Evolutionary conservation across 1,140 invertebrate species (phyloP), one percentile per base, ranked within the genome.

Genomic region (Oreohelix idahoensis): DNA sequence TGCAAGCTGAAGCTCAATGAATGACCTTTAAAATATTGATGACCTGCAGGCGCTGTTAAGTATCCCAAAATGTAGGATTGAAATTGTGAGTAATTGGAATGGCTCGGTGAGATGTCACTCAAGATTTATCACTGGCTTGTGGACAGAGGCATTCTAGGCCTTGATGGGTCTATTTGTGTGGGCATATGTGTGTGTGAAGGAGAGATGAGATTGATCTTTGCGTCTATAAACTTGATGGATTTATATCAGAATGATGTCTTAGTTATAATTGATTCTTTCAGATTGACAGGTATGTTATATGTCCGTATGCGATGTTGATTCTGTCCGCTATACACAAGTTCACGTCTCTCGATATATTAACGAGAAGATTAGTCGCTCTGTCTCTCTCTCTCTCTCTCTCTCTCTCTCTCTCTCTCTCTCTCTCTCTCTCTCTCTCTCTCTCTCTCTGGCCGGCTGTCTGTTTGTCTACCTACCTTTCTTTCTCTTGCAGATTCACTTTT

Each of bases 321-420:
- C 53, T 15, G 13, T n/a, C 8, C 10, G 17, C 45, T 49, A 17
- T 49, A 17, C 10, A 11, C 45, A 49, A 49, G 45, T 49, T 11
- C 17, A 49, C 45, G 17, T 17, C 17, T 8, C 45, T 49, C 45
- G 45, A 8, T 49, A n/a, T n/a, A n/a, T n/a, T 49, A 17, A 11
- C 17, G 45, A 11, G 45, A 11, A 8, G 45, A 17, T 49, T 49
- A 38, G 13, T 76, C 45, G 1, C 5, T 58, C 76, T 79, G 51
- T 79, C 53, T 79, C 8, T 75, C 77, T 75, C 26, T 80, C 78
- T 71, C 11, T 69, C 83, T 74, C 29, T 74, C 83, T 79, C 20
- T 77, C 75, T 77, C 11, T 77, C 49, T 77, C 10, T 32, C 53
- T 79, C 8, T 79, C 76, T 79, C 10, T 79, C 76, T 79, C 10